Percentiles rank a stretch among this genome's conserved stretches.
These are phyloP conservation scores for Luidia sarsii DNA, from an alignment of 53 echinoderm and acorn worm genomes.

Conservation along the genomic window DNA sequence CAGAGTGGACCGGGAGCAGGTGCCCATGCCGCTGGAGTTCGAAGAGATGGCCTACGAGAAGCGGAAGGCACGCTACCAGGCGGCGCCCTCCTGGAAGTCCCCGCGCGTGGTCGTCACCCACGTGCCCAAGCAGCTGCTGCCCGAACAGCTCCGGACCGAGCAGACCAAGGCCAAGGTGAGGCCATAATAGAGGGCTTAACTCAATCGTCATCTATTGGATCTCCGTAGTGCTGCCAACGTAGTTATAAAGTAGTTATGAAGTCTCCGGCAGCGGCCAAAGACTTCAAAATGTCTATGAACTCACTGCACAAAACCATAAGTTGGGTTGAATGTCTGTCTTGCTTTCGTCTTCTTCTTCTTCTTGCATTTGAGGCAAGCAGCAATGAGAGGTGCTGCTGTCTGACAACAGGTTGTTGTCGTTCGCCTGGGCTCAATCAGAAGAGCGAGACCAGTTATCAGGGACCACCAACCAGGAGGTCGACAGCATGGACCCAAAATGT, in stretches of 20 bases:
- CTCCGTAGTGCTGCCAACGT: too few relatives aligned
- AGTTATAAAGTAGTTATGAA: too few relatives aligned
- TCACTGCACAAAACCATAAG: background rate
- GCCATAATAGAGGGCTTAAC: too few relatives aligned
- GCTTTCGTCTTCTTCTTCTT: background rate
- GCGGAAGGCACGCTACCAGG: background rate
- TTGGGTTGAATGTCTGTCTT: background rate
- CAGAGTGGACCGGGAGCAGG: slow-evolving; percentile 7
- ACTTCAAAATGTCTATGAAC: too few relatives aligned
- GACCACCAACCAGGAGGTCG: too few relatives aligned
- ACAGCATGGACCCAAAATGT: too few relatives aligned
- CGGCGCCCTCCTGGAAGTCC: slow-evolving; percentile 8
- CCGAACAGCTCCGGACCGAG: background rate
- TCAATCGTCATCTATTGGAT: too few relatives aligned
- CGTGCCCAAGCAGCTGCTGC: slow-evolving; percentile 11
- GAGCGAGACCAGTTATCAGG: too few relatives aligned
- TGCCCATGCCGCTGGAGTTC: slow-evolving; percentile 28
- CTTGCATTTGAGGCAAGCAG: background rate
- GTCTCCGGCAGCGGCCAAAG: too few relatives aligned
- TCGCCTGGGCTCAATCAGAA: too few relatives aligned
- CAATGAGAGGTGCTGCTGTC: too few relatives aligned
- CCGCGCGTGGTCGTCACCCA: slow-evolving; percentile 37
- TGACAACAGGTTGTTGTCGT: background rate
- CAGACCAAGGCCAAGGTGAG: slow-evolving; percentile 26
- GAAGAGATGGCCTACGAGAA: background rate